Evolutionary conservation across 2,797 vertebrate species (phyloP), one percentile per base, ranked within the genome.

Genomic region (Urophycis tenuis): DNA sequence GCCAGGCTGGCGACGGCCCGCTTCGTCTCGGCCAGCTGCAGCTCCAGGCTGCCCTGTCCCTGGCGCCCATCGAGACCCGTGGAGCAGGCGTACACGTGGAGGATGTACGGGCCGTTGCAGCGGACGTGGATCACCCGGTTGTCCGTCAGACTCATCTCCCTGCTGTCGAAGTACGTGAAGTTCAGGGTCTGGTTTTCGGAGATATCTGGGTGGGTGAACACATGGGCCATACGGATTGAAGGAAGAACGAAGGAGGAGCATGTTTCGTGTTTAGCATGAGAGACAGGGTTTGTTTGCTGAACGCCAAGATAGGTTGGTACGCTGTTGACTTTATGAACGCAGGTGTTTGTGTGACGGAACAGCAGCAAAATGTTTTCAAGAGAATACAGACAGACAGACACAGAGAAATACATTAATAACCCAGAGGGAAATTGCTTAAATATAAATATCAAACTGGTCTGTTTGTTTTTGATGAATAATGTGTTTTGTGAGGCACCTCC

Each of bases 61-160:
- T 5, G 0, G 1, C 0, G 0, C 0, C 0, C 0, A 0, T 0
- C 0, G 25, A 72, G 0, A 8, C 33, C 72, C 33, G 0, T 5
- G 73, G 73, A 87, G 36, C 89, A 91, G 41, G 79, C 3, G 0
- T 85, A 0, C 77, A 86, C 39, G 22, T 89, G 73, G 35, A 85
- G 45, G 8, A 92, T 0, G 31, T 92, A 91, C 10, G 89, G 89
- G 25, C 90, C 91, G 0, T 33, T 80, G 81, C 89, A 91, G 3
- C 15, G 0, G 80, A 91, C 87, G 33, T 2, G 70, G 5, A 73
- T 75, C 0, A 25, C 64, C 0, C 1, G 7, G 0, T 19, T 0
- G 1, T 11, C 22, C 0, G 0, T 10, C 35, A 86, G 1, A 0
- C 12, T 7, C 80, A 91, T 82, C 34, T 0, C 33, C 0, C 81